Evolutionary conservation across 2,113 vertebrate species (phyloP).

Genomic region (Chascanopsetta lugubris): DNA sequence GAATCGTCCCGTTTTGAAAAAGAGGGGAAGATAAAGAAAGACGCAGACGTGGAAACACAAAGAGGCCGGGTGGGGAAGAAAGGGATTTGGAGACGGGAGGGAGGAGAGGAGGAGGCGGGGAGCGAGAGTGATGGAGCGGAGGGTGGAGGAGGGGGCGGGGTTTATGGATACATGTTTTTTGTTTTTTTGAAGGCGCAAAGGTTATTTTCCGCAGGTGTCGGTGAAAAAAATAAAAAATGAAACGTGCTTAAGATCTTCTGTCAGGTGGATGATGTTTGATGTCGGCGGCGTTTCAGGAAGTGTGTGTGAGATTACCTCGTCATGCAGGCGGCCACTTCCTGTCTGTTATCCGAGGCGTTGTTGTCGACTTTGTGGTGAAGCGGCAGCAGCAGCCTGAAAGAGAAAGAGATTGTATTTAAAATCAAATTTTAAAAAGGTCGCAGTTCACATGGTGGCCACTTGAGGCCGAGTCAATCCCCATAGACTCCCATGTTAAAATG

Average conservation of each 20-base stretch:
- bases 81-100: slow-evolving; percentile 27
- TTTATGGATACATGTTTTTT: too few relatives aligned
- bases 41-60: slow-evolving; percentile 58
- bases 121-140: slow-evolving; percentile 28
- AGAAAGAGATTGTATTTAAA: too few relatives aligned
- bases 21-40: slow-evolving; percentile 62
- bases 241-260: too few relatives aligned
- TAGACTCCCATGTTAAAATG: too few relatives aligned
- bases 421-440: too few relatives aligned
- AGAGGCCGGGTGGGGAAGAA: slow-evolving; percentile 25
- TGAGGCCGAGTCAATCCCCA: too few relatives aligned
- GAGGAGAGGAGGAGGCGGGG: slow-evolving; percentile 44
- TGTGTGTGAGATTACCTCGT: background rate
- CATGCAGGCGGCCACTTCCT: background rate
- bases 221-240: too few relatives aligned
- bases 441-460: too few relatives aligned
- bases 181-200: slow-evolving; percentile 3
- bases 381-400: background rate
- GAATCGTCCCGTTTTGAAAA: slow-evolving; percentile 40
- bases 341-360: background rate
- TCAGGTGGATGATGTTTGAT: too few relatives aligned
- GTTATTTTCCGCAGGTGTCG: too few relatives aligned
- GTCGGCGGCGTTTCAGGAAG: background rate
- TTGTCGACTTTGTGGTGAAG: background rate
- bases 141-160: background rate